Evolutionary conservation across 2,797 vertebrate species (phyloP).

Genomic region (Sarcoramphus papa): DNA sequence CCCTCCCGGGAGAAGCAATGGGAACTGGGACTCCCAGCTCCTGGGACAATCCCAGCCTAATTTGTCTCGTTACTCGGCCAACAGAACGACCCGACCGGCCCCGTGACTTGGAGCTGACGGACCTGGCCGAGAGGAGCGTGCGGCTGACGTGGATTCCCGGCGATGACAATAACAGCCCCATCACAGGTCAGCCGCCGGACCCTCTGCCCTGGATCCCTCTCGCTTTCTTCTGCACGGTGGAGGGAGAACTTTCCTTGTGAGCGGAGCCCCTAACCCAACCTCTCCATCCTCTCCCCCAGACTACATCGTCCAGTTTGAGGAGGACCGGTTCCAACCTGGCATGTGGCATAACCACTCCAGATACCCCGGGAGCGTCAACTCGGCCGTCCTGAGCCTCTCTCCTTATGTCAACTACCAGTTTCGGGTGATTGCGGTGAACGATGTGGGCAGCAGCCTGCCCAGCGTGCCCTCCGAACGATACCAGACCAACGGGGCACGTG

Average conservation of each 20-base stretch:
- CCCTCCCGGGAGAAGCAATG: background rate
- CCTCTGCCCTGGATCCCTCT: background rate
- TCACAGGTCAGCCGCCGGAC: conserved; percentile 77
- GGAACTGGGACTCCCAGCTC: background rate
- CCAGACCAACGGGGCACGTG: conserved; percentile 89
- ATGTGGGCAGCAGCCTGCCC: conserved; percentile 88
- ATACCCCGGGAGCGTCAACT: conserved; percentile 85
- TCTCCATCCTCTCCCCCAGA: conserved; percentile 66
- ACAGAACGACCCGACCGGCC: conserved; percentile 88
- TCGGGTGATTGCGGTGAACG: conserved; percentile 92
- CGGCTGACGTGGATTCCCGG: conserved; percentile 93
- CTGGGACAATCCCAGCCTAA: background rate
- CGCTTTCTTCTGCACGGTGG: rapidly evolving
- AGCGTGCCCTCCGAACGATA: conserved; percentile 88
- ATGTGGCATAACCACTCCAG: conserved; percentile 87
- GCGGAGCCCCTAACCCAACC: background rate
- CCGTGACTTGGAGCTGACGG: conserved; percentile 88
- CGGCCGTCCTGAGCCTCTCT: conserved; percentile 84
- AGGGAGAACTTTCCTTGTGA: background rate
- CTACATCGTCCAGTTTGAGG: conserved; percentile 93
- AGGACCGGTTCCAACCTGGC: conserved; percentile 84
- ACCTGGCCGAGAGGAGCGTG: conserved; percentile 86
- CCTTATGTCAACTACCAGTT: conserved; percentile 95
- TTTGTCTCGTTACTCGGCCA: background rate
- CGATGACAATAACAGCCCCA: conserved; percentile 88